Conservation (phyloP, 2,113 vertebrate genomes). For the Tringa solitaria region DNA sequence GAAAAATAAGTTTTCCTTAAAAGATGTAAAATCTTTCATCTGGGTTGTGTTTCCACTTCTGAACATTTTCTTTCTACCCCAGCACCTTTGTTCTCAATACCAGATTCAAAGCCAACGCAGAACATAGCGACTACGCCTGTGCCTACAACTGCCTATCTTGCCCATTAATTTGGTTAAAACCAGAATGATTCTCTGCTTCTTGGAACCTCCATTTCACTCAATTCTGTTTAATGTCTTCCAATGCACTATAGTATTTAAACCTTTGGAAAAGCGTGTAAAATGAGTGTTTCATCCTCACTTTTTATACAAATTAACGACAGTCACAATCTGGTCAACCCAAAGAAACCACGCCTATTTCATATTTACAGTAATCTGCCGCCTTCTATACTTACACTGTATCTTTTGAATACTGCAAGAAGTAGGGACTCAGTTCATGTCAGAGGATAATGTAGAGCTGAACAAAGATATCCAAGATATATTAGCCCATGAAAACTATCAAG, state of each 20-base stretch:
- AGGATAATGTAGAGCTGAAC: neutral
- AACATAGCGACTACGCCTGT: neutral
- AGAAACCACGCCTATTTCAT: neutral
- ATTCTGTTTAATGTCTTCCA: neutral
- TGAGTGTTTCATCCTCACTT: neutral
- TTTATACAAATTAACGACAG: neutral
- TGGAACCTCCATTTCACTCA: neutral
- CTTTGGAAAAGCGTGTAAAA: neutral
- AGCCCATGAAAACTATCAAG: neutral
- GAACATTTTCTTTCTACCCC: neutral
- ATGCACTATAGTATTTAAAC: neutral
- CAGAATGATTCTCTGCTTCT: neutral
- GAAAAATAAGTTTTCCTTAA: neutral
- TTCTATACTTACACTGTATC: neutral
- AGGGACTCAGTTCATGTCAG: neutral
- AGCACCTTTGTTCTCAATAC: neutral
- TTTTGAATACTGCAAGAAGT: neutral
- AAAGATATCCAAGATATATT: neutral
- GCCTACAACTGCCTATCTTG: neutral
- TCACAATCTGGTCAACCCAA: neutral
- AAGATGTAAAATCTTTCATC: neutral
- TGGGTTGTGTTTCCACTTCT: neutral
- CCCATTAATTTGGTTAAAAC: neutral
- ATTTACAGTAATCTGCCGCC: neutral
- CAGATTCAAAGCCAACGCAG: neutral